Conservation (phyloP, 2,113 vertebrate genomes). For the Dromiciops gliroides region DNA sequence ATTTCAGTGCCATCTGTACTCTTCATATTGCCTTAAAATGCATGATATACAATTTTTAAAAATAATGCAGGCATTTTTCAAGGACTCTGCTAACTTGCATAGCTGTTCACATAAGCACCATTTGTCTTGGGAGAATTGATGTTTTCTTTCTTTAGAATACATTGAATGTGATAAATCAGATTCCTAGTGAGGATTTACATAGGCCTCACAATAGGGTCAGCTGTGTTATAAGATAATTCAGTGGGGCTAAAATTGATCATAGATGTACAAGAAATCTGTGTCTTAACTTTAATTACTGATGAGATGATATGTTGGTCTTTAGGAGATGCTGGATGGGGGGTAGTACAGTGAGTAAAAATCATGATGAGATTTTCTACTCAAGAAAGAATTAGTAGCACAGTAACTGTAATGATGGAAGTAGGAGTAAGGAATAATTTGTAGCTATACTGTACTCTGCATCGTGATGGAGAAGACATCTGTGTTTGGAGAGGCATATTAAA, state of each 20-base stretch:
- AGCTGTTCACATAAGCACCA: slow-evolving; percentile 24
- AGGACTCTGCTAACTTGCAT: neutral
- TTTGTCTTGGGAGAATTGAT: neutral
- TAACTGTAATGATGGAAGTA: slow-evolving; percentile 51
- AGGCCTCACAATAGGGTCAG: slow-evolving; percentile 19
- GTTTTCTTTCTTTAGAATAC: neutral
- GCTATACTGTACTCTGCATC: slow-evolving; percentile 41
- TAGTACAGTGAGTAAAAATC: neutral
- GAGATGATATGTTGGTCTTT: slow-evolving; percentile 58
- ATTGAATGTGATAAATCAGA: neutral
- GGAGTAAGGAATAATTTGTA: slow-evolving; percentile 58
- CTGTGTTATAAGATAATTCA: slow-evolving; percentile 41
- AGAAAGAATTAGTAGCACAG: slow-evolving; percentile 58
- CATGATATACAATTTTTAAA: neutral
- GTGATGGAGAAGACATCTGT: slow-evolving; percentile 47
- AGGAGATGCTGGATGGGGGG: slow-evolving; percentile 49
- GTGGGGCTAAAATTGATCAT: slow-evolving; percentile 30
- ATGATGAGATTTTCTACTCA: slow-evolving; percentile 51
- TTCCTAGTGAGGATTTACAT: neutral
- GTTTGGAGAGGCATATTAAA: slow-evolving; percentile 42
- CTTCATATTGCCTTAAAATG: neutral
- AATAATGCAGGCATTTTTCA: slow-evolving; percentile 24
- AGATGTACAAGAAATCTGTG: slow-evolving; percentile 42
- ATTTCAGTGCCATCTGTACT: slow-evolving; percentile 27
- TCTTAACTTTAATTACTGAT: slow-evolving; percentile 24